Percentiles rank a stretch among this genome's conserved stretches.
Evolutionary conservation across 2,797 vertebrate genomes (phyloP).

Genomic region (Acipenser oxyrinchus): DNA sequence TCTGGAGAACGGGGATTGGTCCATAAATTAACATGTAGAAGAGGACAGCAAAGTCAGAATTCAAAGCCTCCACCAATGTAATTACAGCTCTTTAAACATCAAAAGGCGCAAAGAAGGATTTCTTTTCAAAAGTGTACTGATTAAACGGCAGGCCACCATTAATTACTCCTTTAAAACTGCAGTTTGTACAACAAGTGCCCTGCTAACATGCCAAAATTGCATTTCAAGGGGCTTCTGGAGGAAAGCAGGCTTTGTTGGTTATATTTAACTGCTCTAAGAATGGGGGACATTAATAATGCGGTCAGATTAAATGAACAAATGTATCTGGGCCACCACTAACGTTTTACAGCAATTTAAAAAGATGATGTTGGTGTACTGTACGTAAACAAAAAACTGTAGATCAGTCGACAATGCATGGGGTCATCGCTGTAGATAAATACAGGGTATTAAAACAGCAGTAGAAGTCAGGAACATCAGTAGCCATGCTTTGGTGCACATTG

Average conservation of each 20-base stretch:
- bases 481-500: no score
- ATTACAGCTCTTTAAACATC: slow-evolving; percentile 85
- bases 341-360: no score
- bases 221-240: slow-evolving; percentile 45
- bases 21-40: slow-evolving; percentile 81
- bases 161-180: slow-evolving; percentile 79
- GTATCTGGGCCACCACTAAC: neutral
- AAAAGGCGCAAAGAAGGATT: slow-evolving; percentile 77
- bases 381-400: no score
- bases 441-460: no score
- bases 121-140: slow-evolving; percentile 61
- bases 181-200: slow-evolving; percentile 65
- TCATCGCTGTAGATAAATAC: no score
- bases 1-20: slow-evolving; percentile 71
- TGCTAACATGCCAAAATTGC: slow-evolving; percentile 66
- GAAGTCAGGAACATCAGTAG: no score
- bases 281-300: slow-evolving; percentile 14
- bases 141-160: slow-evolving; percentile 77
- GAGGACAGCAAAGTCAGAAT: slow-evolving; percentile 56
- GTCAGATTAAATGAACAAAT: neutral
- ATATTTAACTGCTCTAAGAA: slow-evolving; percentile 3
- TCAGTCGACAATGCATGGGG: no score
- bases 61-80: slow-evolving; percentile 79
- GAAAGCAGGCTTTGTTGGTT: slow-evolving; percentile 34
- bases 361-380: no score